These are phyloP conservation scores for Ptilonorhynchus violaceus DNA, from an alignment of 2,113 vertebrate species.

Conservation along the genomic window DNA sequence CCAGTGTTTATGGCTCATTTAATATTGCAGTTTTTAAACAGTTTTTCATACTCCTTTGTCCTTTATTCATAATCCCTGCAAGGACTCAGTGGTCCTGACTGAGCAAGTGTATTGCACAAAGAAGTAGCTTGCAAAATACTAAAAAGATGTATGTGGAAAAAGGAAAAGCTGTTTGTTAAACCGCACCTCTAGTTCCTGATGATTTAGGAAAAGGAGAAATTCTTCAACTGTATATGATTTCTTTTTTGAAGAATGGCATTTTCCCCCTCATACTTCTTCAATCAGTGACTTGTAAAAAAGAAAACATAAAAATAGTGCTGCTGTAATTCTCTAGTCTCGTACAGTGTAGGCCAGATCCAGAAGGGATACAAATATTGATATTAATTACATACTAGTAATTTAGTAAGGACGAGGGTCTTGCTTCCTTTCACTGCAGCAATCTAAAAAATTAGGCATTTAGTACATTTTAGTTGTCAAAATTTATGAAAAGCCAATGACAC, in stretches of 20 bases:
- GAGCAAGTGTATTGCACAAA: neutral
- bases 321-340: neutral
- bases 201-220: neutral
- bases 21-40: neutral
- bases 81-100: neutral
- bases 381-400: neutral
- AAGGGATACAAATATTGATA: neutral
- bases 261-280: neutral
- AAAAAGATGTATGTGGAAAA: neutral
- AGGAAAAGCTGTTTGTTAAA: neutral
- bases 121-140: neutral
- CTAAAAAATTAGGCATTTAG: neutral
- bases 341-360: neutral
- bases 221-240: neutral
- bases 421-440: neutral
- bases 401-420: accelerated
- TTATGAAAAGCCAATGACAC: neutral
- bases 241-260: neutral
- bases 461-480: neutral
- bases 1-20: neutral
- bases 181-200: neutral
- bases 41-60: neutral
- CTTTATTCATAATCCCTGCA: neutral
- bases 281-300: neutral
- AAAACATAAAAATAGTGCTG: neutral